These are phyloP conservation scores for Drosophila varians DNA, from an alignment of 1,140 invertebrate species.

Conservation along the genomic window DNA sequence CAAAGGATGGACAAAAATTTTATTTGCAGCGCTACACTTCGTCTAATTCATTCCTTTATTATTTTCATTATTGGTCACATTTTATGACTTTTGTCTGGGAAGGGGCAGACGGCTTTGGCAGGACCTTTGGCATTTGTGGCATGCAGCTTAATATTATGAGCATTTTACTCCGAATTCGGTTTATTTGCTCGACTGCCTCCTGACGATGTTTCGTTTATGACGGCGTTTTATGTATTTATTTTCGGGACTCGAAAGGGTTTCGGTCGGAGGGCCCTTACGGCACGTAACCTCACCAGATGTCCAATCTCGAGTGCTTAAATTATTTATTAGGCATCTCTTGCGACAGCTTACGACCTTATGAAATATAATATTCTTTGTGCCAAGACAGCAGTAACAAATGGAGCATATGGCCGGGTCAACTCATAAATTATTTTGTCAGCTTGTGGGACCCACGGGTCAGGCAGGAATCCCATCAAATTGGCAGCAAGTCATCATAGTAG, in stretches of 20 bases:
- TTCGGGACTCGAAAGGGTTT: constrained; percentile 53
- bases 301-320: constrained; percentile 67
- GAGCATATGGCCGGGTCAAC: constrained; percentile 40
- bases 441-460: constrained; percentile 43
- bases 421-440: constrained; percentile 60
- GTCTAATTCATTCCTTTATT: constrained; percentile 59
- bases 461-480: constrained; percentile 62
- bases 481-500: constrained; percentile 22
- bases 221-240: constrained; percentile 71
- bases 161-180: constrained; percentile 12
- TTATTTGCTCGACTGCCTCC: constrained; percentile 36
- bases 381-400: constrained; percentile 32
- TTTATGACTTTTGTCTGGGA: constrained; percentile 54
- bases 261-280: not conserved
- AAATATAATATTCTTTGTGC: constrained; percentile 62
- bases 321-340: constrained; percentile 76
- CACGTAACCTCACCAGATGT: constrained; percentile 41
- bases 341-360: constrained; percentile 66
- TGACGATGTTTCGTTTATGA: constrained; percentile 52
- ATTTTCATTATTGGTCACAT: constrained; percentile 74
- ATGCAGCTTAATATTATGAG: constrained; percentile 72
- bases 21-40: constrained; percentile 38
- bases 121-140: constrained; percentile 55
- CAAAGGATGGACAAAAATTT: constrained; percentile 20
- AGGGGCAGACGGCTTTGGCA: not conserved